phyloP scores from a whole-genome alignment of 2,113 vertebrate species.

The Epinephelus moara region DNA sequence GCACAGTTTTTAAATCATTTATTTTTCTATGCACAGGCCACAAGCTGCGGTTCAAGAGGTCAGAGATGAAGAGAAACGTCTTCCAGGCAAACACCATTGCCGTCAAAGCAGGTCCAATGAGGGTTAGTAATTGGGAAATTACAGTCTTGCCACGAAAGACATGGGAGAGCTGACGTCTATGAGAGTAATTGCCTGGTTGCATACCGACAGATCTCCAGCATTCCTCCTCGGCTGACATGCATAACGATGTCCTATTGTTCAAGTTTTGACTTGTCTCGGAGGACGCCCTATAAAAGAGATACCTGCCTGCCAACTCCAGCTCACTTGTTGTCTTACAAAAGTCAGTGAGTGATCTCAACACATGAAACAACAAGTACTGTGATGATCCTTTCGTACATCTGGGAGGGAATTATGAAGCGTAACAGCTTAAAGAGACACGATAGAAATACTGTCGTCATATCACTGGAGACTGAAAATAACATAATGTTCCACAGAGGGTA shows the following conservation, averaged over 20 bases:
- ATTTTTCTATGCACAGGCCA: constrained; percentile 2
- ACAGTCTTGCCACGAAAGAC: constrained; percentile 57
- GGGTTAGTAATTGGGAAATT: constrained; percentile 65
- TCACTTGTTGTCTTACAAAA: constrained; percentile 53
- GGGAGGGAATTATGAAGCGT: constrained; percentile 31
- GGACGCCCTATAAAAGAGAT: constrained; percentile 70
- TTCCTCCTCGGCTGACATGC: constrained; percentile 77
- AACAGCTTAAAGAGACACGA: constrained; percentile 24
- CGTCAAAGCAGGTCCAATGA: constrained; percentile 57
- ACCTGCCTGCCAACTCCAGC: constrained; percentile 67
- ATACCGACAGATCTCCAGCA: constrained; percentile 73
- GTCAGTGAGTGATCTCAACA: constrained; percentile 43
- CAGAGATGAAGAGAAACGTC: constrained; percentile 42
- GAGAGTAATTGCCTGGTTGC: constrained; percentile 76
- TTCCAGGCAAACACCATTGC: constrained; percentile 31
- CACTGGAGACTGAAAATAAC: constrained; percentile 1
- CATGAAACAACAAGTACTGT: constrained; percentile 69
- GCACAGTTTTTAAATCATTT: not conserved
- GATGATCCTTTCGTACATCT: constrained; percentile 43
- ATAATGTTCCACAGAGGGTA: not conserved
- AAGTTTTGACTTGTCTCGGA: constrained; percentile 73
- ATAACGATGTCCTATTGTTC: constrained; percentile 77
- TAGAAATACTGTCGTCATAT: not conserved
- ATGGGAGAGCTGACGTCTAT: constrained; percentile 71
- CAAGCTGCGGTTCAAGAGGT: constrained; percentile 19